Conservation (phyloP, 2,888 invertebrate genomes). For the Amphipoea lucens region DNA sequence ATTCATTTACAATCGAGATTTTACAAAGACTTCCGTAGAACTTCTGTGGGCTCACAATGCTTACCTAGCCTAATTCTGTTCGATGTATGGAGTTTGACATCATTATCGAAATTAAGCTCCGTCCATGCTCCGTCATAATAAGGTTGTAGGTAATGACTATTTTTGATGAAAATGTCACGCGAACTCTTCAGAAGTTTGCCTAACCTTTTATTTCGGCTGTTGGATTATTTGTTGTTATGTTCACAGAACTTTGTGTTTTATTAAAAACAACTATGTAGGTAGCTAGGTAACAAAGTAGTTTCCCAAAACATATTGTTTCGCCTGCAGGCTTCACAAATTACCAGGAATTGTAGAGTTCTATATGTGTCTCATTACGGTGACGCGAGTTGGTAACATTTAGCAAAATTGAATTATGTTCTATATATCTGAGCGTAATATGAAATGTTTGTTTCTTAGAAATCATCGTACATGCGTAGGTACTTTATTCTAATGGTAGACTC, state of each 20-base stretch:
- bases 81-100: conserved; percentile 23
- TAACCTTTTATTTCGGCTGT: conserved; percentile 26
- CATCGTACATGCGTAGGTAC: conserved; percentile 33
- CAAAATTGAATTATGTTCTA: conserved; percentile 11
- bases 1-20: conserved; percentile 74
- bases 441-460: conserved; percentile 47
- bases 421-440: conserved; percentile 7
- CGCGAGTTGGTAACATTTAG: conserved; percentile 20
- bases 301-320: conserved; percentile 1
- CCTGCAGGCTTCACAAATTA: conserved; percentile 11
- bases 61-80: conserved; percentile 28
- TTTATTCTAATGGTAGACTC: conserved; percentile 42
- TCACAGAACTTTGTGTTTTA: conserved; percentile 32
- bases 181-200: conserved; percentile 31
- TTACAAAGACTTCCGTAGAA: conserved; percentile 69
- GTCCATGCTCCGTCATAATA: neutral
- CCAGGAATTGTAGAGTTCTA: conserved; percentile 16
- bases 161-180: conserved; percentile 27
- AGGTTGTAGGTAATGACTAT: conserved; percentile 8
- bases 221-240: conserved; percentile 23
- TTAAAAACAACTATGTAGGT: conserved; percentile 21
- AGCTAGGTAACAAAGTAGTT: conserved; percentile 19
- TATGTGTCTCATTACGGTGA: conserved; percentile 6
- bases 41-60: conserved; percentile 56
- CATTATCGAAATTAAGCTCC: conserved; percentile 12